A percentile compares a stretch with the other conserved stretches of the same genome.
Evolutionary conservation across 2,113 vertebrate species (phyloP).

Genomic region (Echinops telfairi): DNA sequence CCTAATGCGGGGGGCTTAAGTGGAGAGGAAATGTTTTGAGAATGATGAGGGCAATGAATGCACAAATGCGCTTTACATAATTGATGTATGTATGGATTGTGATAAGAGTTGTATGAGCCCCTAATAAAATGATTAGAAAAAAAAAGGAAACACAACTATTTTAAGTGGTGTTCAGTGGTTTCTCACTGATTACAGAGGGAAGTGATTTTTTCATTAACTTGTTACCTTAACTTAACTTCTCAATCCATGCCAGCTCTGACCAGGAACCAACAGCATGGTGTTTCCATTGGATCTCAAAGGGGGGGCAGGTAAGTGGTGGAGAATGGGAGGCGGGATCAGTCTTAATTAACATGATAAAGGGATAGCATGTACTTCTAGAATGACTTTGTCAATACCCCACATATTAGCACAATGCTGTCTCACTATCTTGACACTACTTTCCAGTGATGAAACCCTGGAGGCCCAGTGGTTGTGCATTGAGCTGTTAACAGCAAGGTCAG

Average conservation of each 20-base stretch:
- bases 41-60: no score
- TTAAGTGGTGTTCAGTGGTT: background rate
- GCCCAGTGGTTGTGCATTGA: no score
- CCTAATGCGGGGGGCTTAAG: no score
- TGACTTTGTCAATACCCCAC: background rate
- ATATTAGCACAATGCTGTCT: background rate
- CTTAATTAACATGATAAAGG: background rate
- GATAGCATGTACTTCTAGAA: background rate
- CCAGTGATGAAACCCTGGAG: no score
- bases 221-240: constrained; percentile 55
- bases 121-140: no score
- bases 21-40: no score
- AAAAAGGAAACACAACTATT: constrained; percentile 38
- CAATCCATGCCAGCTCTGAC: background rate
- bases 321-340: background rate
- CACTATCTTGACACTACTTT: no score
- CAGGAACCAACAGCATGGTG: background rate
- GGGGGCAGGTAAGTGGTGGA: no score
- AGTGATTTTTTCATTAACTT: constrained; percentile 56
- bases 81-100: no score
- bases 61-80: no score
- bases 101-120: no score
- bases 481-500: no score
- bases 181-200: background rate
- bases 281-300: background rate